These are phyloP conservation scores for Drosophila nigricruria DNA, from an alignment of 2,888 invertebrate genomes.

Conservation along the genomic window DNA sequence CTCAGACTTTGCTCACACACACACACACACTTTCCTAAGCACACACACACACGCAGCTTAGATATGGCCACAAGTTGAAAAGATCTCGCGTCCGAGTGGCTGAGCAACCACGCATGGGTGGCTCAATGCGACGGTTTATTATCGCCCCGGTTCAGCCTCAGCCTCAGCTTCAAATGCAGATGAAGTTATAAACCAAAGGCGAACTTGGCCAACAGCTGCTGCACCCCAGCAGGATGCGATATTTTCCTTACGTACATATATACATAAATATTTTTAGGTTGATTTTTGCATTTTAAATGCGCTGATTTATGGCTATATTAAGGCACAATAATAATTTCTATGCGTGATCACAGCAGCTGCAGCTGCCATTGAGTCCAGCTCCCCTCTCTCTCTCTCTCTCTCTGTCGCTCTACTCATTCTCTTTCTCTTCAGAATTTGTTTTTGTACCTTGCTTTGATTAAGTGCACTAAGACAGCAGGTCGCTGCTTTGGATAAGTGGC, in stretches of 20 bases:
- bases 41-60: conserved; percentile 20
- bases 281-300: conserved; percentile 70
- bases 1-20: conserved; percentile 54
- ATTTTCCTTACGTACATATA: conserved; percentile 21
- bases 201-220: conserved; percentile 56
- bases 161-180: conserved; percentile 64
- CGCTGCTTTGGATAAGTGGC: conserved; percentile 13
- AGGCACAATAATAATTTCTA: conserved; percentile 80
- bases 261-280: conserved; percentile 4
- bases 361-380: conserved; percentile 27
- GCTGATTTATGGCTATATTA: conserved; percentile 79
- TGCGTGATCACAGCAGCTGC: conserved; percentile 72
- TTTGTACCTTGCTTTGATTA: conserved; percentile 55
- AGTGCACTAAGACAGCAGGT: conserved; percentile 60
- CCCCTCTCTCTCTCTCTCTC: not conserved
- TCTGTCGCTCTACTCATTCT: not conserved
- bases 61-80: conserved; percentile 30
- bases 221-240: conserved; percentile 76
- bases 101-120: conserved; percentile 79
- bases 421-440: conserved; percentile 34
- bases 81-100: conserved; percentile 24
- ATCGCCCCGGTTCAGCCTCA: conserved; percentile 40
- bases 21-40: conserved; percentile 9
- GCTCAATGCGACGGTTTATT: conserved; percentile 76
- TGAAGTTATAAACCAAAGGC: conserved; percentile 73